Conservation (phyloP, 2,113 vertebrate genomes). For the Sphyrna mokarran region DNA sequence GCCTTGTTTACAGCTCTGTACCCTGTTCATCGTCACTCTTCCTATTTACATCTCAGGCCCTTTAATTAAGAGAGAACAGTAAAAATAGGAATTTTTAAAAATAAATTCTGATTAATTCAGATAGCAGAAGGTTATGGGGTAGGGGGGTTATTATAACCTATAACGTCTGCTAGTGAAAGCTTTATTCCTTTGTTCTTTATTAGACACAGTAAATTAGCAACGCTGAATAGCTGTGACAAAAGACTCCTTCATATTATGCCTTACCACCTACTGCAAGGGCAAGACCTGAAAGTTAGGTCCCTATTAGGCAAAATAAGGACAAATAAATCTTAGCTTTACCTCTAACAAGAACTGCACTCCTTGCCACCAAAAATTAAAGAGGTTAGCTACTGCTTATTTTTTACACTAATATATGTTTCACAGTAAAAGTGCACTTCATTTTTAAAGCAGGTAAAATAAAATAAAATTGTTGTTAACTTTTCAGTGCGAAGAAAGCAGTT, state of each 20-base stretch:
- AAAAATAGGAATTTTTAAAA: constrained; percentile 72
- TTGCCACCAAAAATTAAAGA: constrained; percentile 66
- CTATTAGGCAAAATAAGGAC: constrained; percentile 83
- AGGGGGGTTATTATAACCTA: constrained; percentile 82
- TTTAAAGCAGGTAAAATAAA: constrained; percentile 23
- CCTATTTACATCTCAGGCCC: constrained; percentile 79
- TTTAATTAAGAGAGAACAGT: constrained; percentile 78
- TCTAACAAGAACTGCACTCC: constrained; percentile 69
- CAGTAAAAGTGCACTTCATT: constrained; percentile 7
- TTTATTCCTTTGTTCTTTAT: constrained; percentile 77
- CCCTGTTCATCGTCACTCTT: constrained; percentile 68
- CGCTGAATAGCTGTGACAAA: constrained; percentile 65
- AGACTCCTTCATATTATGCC: constrained; percentile 62
- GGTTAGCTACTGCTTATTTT: constrained; percentile 64
- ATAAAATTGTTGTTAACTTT: constrained; percentile 16
- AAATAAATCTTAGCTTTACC: constrained; percentile 77
- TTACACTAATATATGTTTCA: constrained; percentile 32
- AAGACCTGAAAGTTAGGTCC: constrained; percentile 73
- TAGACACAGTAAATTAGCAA: constrained; percentile 76
- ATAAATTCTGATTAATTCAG: constrained; percentile 74
- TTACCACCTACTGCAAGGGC: constrained; percentile 72
- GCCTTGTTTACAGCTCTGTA: constrained; percentile 78
- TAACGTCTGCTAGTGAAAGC: constrained; percentile 73
- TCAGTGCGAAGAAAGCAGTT: background rate
- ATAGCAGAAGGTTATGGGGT: constrained; percentile 73